These are phyloP conservation scores for Lycophotia porphyrea DNA, from an alignment of 2,888 invertebrate genomes.

Conservation along the genomic window DNA sequence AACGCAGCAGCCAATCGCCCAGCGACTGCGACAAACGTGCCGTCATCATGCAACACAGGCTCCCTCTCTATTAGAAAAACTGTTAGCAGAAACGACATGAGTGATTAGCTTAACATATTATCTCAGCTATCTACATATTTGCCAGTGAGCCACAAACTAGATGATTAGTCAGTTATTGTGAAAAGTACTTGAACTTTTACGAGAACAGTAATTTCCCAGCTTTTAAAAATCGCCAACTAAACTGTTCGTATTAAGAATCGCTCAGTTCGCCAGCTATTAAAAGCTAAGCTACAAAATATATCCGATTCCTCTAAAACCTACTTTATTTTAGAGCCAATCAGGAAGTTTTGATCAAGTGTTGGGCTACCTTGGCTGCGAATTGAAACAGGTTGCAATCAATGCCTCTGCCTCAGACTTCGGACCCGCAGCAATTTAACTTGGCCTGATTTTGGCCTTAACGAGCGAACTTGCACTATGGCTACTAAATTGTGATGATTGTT, in stretches of 20 bases:
- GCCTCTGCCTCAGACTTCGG: constrained; percentile 47
- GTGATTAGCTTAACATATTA: not conserved
- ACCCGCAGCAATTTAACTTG: constrained; percentile 62
- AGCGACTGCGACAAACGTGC: no score
- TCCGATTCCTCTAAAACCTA: constrained; percentile 14
- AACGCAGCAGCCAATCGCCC: no score
- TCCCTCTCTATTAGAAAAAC: no score
- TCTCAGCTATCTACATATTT: not conserved
- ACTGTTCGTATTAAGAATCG: not conserved
- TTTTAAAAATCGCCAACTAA: not conserved
- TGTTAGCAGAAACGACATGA: not conserved
- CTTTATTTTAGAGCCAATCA: constrained; percentile 61
- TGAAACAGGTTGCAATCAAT: constrained; percentile 67
- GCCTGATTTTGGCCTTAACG: constrained; percentile 57
- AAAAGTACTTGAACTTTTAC: not conserved
- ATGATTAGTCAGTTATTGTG: not conserved
- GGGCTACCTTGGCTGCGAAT: constrained; percentile 55
- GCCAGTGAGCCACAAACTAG: not conserved
- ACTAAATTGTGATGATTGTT: constrained; percentile 53
- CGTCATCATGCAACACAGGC: no score
- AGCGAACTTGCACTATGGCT: constrained; percentile 56
- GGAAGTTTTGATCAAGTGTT: constrained; percentile 58
- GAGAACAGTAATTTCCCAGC: not conserved
- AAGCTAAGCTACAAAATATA: constrained; percentile 26
- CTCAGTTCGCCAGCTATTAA: constrained; percentile 5